A percentile compares a stretch with the other conserved stretches of the same genome.
phyloP scores from a whole-genome alignment of 2,888 invertebrate species.

The Rotaria macrura region DNA sequence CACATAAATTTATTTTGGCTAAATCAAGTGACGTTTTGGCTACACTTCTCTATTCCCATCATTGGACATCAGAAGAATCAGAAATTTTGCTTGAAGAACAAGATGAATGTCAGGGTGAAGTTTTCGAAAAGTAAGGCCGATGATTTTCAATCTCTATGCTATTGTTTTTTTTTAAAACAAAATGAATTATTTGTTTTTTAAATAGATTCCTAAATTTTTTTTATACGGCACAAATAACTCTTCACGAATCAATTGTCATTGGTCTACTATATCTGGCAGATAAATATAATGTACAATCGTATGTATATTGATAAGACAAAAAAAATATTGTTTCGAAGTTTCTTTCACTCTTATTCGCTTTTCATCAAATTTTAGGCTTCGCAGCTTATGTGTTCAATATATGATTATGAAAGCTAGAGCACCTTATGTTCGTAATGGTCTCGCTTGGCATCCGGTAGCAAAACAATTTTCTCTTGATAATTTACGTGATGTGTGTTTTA shows the following conservation, averaged over 20 bases:
- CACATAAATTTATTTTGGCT: slow-evolving; percentile 48
- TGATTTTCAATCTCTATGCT: background rate
- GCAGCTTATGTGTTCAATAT: slow-evolving; percentile 43
- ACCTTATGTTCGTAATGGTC: slow-evolving; percentile 43
- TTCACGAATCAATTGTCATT: slow-evolving; percentile 43
- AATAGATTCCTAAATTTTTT: slow-evolving; percentile 46
- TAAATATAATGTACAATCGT: slow-evolving; percentile 47
- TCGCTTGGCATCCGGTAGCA: slow-evolving; percentile 46
- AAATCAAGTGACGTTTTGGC: slow-evolving; percentile 49
- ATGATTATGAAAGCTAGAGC: slow-evolving; percentile 47
- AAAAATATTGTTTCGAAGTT: background rate
- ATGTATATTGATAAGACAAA: background rate
- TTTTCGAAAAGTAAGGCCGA: slow-evolving; percentile 4
- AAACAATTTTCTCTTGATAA: slow-evolving; percentile 45
- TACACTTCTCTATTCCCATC: slow-evolving; percentile 46
- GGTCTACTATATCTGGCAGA: slow-evolving; percentile 49
- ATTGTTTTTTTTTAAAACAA: background rate
- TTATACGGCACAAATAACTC: slow-evolving; percentile 47
- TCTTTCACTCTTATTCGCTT: background rate
- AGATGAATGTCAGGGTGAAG: slow-evolving; percentile 15
- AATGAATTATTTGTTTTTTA: slow-evolving; percentile 38
- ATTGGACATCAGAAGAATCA: slow-evolving; percentile 39
- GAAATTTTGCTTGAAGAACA: background rate
- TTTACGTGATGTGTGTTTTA: slow-evolving; percentile 43
- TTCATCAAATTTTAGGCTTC: slow-evolving; percentile 36